These are phyloP conservation scores for Sinosuthora webbiana DNA, from an alignment of 2,113 vertebrate species.

Conservation along the genomic window DNA sequence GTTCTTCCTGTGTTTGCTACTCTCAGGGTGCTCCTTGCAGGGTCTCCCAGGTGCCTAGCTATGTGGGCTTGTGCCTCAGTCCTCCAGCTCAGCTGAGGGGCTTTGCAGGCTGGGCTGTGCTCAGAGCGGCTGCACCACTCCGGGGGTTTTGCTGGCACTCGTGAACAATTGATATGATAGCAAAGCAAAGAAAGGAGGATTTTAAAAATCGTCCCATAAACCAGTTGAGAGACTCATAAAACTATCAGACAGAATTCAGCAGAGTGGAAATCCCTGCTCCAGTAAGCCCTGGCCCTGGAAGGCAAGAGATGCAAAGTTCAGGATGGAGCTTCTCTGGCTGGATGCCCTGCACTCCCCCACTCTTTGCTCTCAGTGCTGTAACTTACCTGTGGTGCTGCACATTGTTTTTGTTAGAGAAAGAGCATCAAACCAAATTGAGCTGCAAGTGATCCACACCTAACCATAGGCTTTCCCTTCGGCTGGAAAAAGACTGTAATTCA, in stretches of 20 bases:
- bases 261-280: neutral
- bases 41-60: neutral
- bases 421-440: neutral
- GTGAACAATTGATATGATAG: neutral
- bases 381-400: neutral
- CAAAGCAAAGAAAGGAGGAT: neutral
- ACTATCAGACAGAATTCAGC: neutral
- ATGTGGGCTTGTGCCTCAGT: rapidly evolving
- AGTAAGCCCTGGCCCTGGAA: neutral
- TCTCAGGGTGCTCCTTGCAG: neutral
- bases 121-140: rapidly evolving
- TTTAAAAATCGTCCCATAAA: neutral
- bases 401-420: neutral
- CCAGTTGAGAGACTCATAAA: neutral
- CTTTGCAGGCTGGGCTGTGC: neutral
- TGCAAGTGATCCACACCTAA: neutral
- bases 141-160: neutral
- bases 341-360: neutral
- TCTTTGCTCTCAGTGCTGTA: neutral
- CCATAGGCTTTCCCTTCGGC: neutral
- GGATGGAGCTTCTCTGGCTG: neutral
- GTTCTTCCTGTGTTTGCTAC: neutral
- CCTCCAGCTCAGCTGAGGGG: neutral
- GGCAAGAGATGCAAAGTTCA: neutral
- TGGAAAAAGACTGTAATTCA: neutral